A percentile compares a stretch with the other conserved stretches of the same genome.
Evolutionary conservation across 2,888 invertebrate genomes (phyloP).

Genomic region (Himalopsyche kuldschensis): DNA sequence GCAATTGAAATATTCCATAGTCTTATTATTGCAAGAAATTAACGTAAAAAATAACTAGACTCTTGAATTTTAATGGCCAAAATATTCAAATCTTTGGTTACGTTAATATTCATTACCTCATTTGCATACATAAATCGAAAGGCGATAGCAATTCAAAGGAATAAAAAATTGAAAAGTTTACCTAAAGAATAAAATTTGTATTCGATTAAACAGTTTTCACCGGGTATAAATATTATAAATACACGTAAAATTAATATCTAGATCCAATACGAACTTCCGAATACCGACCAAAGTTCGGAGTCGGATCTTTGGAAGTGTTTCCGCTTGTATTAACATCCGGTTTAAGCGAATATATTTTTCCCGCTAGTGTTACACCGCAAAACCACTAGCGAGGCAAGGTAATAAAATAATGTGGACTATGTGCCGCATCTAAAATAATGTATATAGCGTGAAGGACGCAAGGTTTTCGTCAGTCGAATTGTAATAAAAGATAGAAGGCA

Average conservation of each 20-base stretch:
- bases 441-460: too few relatives aligned
- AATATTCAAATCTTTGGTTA: not conserved
- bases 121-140: not conserved
- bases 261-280: not conserved
- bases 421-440: not conserved
- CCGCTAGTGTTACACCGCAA: not conserved
- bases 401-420: not conserved
- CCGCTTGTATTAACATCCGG: slow-evolving; percentile 24
- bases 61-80: not conserved
- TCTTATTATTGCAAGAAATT: not conserved
- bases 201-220: slow-evolving; percentile 4
- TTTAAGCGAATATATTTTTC: slow-evolving; percentile 10
- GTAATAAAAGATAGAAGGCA: too few relatives aligned
- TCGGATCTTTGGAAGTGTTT: slow-evolving; percentile 21
- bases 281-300: slow-evolving; percentile 12
- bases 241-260: not conserved
- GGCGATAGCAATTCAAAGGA: not conserved
- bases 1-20: not conserved
- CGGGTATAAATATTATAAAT: not conserved
- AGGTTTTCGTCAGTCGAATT: too few relatives aligned
- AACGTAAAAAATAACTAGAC: not conserved
- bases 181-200: slow-evolving; percentile 8
- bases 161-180: not conserved
- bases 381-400: not conserved
- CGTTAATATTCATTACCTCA: not conserved